Evolutionary conservation across 2,888 invertebrate genomes (phyloP), one percentile per base, ranked within the genome.

Genomic region (Agrochola lychnidis): DNA sequence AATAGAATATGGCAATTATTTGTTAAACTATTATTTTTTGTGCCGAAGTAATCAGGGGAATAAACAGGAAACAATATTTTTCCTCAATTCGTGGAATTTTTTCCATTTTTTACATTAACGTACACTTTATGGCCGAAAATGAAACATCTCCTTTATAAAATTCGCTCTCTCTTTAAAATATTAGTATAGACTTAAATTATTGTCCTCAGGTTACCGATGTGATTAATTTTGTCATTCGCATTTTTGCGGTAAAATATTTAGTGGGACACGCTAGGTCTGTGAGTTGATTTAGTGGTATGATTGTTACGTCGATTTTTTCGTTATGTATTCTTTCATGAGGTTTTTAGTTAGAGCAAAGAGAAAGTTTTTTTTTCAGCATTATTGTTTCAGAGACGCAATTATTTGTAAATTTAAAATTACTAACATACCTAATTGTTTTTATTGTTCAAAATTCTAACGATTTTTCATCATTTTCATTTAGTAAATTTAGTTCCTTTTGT

Each of bases 221-320:
- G 73, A 84, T 83, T 84, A 84, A 83, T 77, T 62, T 76, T 61
- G 66, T 59, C 42, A 53, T 70, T 70, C 73, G 70, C 45, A 45
- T 70, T 72, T 36, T 57, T 76, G 4, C 6, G 56, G 56, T 48
- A 48, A 61, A 69, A 66, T 76, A 63, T 84, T 72, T 14, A 12
- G 51, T 57, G 22, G 22, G 48, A 16, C 82, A 83, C 85, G 83
- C 77, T 59, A 84, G 9, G 40, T 51, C 57, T 57, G 40, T 30
- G 53, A 63, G 2, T 64, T 81, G 70, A 81, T 70, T 68, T 77
- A 81, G 25, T 70, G 42, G 51, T 36, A 36, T 42, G n/a, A 69
- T 25, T n/a, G 64, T 30, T 0, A 0, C 14, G 56, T 63, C 19
- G 30, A 57, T 61, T 40, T 67, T 53, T 69, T 36, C 4, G 5